Percentiles rank a stretch among this genome's conserved stretches.
phyloP scores from a whole-genome alignment of 2,113 vertebrate species.

The Proterorhinus semilunaris region DNA sequence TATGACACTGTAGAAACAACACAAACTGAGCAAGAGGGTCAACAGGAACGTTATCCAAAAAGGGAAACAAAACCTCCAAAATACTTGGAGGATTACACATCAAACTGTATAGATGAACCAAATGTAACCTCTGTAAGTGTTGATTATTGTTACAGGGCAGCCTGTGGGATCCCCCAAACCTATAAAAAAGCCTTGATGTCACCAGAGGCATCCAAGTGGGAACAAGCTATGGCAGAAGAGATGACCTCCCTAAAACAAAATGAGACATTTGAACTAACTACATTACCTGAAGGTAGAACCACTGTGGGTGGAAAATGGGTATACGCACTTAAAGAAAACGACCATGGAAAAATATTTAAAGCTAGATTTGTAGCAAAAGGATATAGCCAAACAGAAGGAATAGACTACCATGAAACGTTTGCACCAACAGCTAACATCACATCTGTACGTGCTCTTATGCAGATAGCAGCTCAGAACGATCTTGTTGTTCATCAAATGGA shows the following conservation, averaged over 20 bases:
- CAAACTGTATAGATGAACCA: not conserved
- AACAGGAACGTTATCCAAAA: not conserved
- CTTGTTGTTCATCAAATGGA: constrained; percentile 38
- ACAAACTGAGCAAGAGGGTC: not conserved
- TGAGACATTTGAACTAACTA: constrained; percentile 16
- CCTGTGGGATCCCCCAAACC: constrained; percentile 23
- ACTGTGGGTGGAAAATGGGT: constrained; percentile 22
- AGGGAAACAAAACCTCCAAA: constrained; percentile 16
- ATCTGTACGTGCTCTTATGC: too few species aligned
- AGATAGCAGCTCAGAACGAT: too few species aligned
- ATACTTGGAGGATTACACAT: constrained; percentile 14
- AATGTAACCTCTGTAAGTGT: constrained; percentile 6
- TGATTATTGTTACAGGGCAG: constrained; percentile 29
- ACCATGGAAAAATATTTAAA: constrained; percentile 23
- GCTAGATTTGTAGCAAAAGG: constrained; percentile 38
- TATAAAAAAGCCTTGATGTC: constrained; percentile 24
- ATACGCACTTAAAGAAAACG: constrained; percentile 21
- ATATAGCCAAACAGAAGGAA: constrained; percentile 36
- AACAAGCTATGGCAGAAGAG: constrained; percentile 26
- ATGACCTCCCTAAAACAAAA: constrained; percentile 30
- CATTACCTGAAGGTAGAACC: constrained; percentile 21
- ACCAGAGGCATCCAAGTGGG: constrained; percentile 15
- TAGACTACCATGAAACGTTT: constrained; percentile 46
- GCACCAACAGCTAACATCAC: constrained; percentile 32
- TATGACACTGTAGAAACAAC: not conserved